A percentile compares a stretch with the other conserved stretches of the same genome.
phyloP scores from a whole-genome alignment of 2,888 invertebrate species.

The Tenthredo distinguenda region DNA sequence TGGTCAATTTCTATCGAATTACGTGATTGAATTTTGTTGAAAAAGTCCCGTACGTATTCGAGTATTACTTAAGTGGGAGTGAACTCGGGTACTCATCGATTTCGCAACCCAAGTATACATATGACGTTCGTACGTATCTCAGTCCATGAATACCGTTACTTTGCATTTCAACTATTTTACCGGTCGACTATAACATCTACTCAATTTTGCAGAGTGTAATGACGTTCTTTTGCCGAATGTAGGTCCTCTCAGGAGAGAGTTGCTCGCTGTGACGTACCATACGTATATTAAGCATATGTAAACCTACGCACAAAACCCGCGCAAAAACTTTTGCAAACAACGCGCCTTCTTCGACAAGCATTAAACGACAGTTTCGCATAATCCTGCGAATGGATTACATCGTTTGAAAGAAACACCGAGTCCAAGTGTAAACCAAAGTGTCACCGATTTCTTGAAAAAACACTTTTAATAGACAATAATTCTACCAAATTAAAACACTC shows the following conservation, averaged over 20 bases:
- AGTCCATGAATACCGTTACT: slow-evolving; percentile 12
- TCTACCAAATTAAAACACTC: background rate
- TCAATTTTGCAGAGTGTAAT: background rate
- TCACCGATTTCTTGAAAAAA: background rate
- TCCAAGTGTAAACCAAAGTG: background rate
- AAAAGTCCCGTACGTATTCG: background rate
- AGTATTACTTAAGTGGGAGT: background rate
- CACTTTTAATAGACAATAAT: background rate
- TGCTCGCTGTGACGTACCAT: slow-evolving; percentile 65
- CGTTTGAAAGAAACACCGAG: slow-evolving; percentile 1
- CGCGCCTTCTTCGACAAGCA: background rate
- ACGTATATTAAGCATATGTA: slow-evolving; percentile 19
- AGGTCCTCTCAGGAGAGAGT: slow-evolving; percentile 65
- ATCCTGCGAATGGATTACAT: slow-evolving; percentile 9
- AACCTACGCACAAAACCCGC: slow-evolving; percentile 37
- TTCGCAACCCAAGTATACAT: slow-evolving; percentile 3
- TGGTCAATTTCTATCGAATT: background rate
- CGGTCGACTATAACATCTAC: background rate
- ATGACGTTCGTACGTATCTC: background rate
- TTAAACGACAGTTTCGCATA: slow-evolving; percentile 26
- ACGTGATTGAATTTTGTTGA: background rate
- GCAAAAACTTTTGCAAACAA: slow-evolving; percentile 35
- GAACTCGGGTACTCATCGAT: background rate
- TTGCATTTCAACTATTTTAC: background rate
- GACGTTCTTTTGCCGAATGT: slow-evolving; percentile 54